Evolutionary conservation across 2,797 vertebrate species (phyloP).

Genomic region (Tokudaia tokunoshimensis): DNA sequence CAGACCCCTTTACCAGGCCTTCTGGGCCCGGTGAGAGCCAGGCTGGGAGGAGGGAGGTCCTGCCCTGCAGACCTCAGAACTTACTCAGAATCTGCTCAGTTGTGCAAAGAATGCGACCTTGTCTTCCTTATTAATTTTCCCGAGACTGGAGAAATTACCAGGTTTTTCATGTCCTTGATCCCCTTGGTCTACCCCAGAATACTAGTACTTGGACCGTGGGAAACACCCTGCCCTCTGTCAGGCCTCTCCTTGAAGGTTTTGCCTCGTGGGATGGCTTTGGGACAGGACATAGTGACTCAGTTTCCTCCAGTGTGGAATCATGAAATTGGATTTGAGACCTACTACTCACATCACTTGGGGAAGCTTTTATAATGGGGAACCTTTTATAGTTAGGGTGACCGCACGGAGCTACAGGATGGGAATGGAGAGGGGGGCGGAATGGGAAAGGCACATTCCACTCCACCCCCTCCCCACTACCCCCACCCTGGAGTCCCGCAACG

Average conservation of each 20-base stretch:
- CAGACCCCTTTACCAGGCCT: not conserved
- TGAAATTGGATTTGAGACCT: not conserved
- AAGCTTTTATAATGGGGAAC: not conserved
- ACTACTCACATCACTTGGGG: not conserved
- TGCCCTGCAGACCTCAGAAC: not conserved
- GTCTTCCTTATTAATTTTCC: slow-evolving; percentile 32
- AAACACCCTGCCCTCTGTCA: not conserved
- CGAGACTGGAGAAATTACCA: not conserved
- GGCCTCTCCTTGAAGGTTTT: not conserved
- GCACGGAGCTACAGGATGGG: not conserved
- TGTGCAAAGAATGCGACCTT: slow-evolving; percentile 25
- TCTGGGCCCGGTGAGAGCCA: not conserved
- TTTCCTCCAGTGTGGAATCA: slow-evolving; percentile 13
- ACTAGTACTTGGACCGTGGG: not conserved
- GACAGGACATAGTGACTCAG: slow-evolving; percentile 9
- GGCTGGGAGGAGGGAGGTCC: not conserved
- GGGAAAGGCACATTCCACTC: not conserved
- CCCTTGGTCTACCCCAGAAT: not conserved
- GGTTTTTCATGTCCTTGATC: not conserved
- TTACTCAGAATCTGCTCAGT: not conserved
- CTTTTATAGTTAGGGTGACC: not conserved
- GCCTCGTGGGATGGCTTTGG: not conserved
- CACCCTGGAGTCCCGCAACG: not conserved
- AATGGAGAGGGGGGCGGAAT: not conserved
- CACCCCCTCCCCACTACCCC: not conserved